Conservation (phyloP, 2,113 vertebrate species). For the Bothrops jararaca region DNA sequence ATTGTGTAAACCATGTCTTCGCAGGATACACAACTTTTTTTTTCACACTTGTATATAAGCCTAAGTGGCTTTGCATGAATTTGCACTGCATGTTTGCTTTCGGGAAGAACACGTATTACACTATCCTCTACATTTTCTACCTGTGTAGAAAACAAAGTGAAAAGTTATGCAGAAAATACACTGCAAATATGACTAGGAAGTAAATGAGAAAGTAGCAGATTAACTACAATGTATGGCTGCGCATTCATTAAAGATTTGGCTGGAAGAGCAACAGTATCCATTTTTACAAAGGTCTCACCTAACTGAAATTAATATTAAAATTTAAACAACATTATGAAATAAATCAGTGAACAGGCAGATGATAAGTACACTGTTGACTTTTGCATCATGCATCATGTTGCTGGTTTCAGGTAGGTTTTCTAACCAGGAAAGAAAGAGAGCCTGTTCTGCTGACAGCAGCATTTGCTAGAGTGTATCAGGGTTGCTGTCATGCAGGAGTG, state of each 20-base stretch:
- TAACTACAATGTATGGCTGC: constrained; percentile 58
- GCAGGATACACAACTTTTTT: constrained; percentile 45
- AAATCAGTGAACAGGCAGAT: constrained; percentile 40
- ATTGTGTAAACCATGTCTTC: constrained; percentile 58
- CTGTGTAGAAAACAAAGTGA: constrained; percentile 70
- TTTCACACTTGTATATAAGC: constrained; percentile 67
- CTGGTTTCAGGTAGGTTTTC: not conserved
- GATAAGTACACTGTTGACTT: constrained; percentile 4
- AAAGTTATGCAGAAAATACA: constrained; percentile 76
- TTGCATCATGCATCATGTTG: not conserved
- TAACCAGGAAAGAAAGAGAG: not conserved
- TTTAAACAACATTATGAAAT: constrained; percentile 30
- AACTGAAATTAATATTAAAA: constrained; percentile 30
- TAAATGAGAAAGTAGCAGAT: constrained; percentile 68
- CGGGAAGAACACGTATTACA: constrained; percentile 52
- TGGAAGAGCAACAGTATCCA: constrained; percentile 45
- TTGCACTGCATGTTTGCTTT: constrained; percentile 66
- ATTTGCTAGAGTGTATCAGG: not conserved
- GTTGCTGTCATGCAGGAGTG: not conserved
- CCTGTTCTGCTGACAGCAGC: not conserved
- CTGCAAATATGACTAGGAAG: constrained; percentile 71
- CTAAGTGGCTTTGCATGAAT: constrained; percentile 69
- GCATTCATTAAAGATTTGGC: constrained; percentile 59
- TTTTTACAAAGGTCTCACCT: constrained; percentile 41
- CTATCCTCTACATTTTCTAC: constrained; percentile 66